Evolutionary conservation across 2,797 vertebrate genomes (phyloP), one percentile per base, ranked within the genome.

Genomic region (Silurus lanzhouensis): DNA sequence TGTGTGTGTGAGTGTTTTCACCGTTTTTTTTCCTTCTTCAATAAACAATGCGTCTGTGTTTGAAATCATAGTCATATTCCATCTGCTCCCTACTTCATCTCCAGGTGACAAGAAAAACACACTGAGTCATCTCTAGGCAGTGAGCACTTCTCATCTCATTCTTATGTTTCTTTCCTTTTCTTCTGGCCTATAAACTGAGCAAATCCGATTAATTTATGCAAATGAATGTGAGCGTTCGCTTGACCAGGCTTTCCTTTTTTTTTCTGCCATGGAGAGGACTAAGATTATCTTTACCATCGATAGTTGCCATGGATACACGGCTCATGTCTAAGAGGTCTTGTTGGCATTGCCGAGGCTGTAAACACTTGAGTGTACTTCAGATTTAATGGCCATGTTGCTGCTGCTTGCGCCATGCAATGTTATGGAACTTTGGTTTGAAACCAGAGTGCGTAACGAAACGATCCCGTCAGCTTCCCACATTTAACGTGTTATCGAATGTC

Each of bases 251-350:
- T 64, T 76, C 52, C 61, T 77, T 82, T 80, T 52, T 80, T 46
- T 95, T 93, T 93, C 92, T 10, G 94, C 92, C 93, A 92, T 92
- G 94, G 90, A 90, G 88, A 90, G 88, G 88, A 93, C 93, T 90
- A 91, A 92, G 92, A 94, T 91, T 94, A 95, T 95, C 95, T 95
- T 94, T 95, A 95, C 70, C 70, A 64, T 94, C 92, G 95, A 95
- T 95, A 91, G 97, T 98, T 97, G 95, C 96, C 95, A 97, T 97
- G 95, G 95, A 95, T 94, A 97, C 94, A 88, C 88, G 96, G 96
- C 72, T 82, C 71, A 68, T 8, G 25, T 83, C 55, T 82, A 72
- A 80, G 13, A 86, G 67, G 81, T 57, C 76, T 86, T 78, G 57
- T 66, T 83, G 82, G 67, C 25, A 79, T 79, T 79, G 71, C 64